phyloP scores from a whole-genome alignment of 2,888 invertebrate species.

The Plagiodera versicolora region DNA sequence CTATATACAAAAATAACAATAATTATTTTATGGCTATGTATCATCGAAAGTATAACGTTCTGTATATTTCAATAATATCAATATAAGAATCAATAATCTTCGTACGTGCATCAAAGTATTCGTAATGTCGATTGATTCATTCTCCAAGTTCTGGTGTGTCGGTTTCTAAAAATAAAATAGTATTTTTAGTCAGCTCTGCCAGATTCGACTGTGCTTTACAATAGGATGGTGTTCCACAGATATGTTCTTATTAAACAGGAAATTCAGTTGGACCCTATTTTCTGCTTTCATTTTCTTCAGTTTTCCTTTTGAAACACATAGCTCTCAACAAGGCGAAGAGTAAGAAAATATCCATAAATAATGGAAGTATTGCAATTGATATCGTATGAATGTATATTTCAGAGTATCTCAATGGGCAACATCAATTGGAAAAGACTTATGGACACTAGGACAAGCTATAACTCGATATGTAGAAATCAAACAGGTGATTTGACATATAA shows the following conservation, averaged over 20 bases:
- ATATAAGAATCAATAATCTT: too few species aligned
- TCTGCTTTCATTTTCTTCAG: neutral
- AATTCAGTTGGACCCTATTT: neutral
- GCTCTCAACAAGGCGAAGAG: slow-evolving; percentile 21
- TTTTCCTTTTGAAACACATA: slow-evolving; percentile 7
- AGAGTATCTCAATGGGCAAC: slow-evolving; percentile 82
- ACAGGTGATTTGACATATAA: slow-evolving; percentile 60
- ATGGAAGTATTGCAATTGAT: neutral
- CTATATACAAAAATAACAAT: too few species aligned
- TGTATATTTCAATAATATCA: too few species aligned
- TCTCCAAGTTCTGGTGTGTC: neutral
- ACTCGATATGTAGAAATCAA: slow-evolving; percentile 78
- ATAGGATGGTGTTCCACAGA: neutral
- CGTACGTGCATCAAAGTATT: neutral
- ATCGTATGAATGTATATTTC: slow-evolving; percentile 40
- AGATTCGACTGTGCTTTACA: neutral
- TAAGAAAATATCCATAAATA: slow-evolving; percentile 1
- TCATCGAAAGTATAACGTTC: too few species aligned
- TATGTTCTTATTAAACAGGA: neutral
- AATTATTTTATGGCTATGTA: too few species aligned
- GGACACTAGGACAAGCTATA: slow-evolving; percentile 74
- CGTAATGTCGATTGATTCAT: neutral
- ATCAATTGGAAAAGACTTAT: slow-evolving; percentile 76
- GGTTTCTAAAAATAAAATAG: neutral
- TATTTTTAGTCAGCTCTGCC: neutral